These are phyloP conservation scores for Amblyopsis hoosieri DNA, from an alignment of 2,797 vertebrate genomes.

Conservation along the genomic window DNA sequence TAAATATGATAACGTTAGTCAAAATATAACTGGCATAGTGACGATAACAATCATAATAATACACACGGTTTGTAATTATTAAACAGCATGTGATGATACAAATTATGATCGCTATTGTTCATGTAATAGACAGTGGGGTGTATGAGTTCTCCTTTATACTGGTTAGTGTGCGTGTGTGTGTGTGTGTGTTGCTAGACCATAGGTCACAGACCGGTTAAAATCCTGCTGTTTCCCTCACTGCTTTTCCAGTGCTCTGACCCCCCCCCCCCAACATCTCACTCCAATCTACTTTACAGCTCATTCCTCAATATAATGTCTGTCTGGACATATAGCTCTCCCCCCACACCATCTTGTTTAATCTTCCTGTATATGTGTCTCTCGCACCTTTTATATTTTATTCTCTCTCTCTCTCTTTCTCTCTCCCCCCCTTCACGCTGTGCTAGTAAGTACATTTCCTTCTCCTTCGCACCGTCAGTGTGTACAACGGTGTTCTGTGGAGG, in stretches of 20 bases:
- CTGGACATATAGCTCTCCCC: conserved; percentile 13
- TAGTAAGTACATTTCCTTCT: conserved; percentile 74
- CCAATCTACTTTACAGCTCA: conserved; percentile 54
- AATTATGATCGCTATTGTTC: too few relatives aligned
- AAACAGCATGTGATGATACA: too few relatives aligned
- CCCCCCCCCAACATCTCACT: conserved; percentile 1
- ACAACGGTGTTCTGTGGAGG: too few relatives aligned
- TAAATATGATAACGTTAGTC: too few relatives aligned
- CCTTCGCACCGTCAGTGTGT: conserved; percentile 1
- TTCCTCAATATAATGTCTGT: conserved; percentile 65
- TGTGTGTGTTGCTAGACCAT: neutral
- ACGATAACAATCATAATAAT: too few relatives aligned
- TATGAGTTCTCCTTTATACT: too few relatives aligned
- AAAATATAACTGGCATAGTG: too few relatives aligned
- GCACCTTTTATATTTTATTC: neutral
- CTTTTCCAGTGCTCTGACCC: neutral
- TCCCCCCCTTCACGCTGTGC: conserved; percentile 25
- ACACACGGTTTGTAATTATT: too few relatives aligned
- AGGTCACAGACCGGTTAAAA: too few relatives aligned
- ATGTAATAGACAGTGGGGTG: too few relatives aligned
- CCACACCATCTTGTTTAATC: neutral
- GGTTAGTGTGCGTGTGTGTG: neutral
- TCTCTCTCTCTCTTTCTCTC: conserved; percentile 5
- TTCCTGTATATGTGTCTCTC: too few relatives aligned
- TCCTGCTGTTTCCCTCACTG: neutral